Base-by-base conservation (phyloP, 35 echinoderm and acorn worm genomes). In the Heliocidaris tuberculata region DNA sequence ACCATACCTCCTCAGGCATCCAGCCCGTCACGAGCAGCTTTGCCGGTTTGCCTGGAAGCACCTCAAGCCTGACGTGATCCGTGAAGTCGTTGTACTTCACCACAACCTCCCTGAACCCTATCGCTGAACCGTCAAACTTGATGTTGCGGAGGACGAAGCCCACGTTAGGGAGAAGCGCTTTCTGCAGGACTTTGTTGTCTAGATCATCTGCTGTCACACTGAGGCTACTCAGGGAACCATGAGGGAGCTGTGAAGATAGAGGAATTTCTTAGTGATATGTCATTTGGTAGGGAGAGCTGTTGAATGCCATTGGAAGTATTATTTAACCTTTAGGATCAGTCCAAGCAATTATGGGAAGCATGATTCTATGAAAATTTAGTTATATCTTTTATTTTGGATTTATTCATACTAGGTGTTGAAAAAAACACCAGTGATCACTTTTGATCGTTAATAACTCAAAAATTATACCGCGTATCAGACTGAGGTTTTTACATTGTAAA, bases 131-230 rank as follows among this genome's bases (percentile, higher is more conserved):
- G 5, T 95, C 92, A 95, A 99, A 99, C 31, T 94, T 86, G 31
- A 99, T 86, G 27, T 97, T 96, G 35, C 95, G 85, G 1, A 99
- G 91, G 27, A 92, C 94, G 88, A 99, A 99, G 30, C 98, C 98
- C 31, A 96, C 93, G 31, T 96, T 97, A 2, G 93, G 95, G 3
- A 96, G 56, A 24, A 96, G 93, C 15, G 65, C 50, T 65, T 96
- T 97, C 94, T 97, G 95, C 16, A 99, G 94, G 71, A 59, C 32
- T 65, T 94, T 97, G 35, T 86, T 90, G 92, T 96, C 95, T 1
- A 99, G 78, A 27, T 96, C 97, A 17, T 90, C 60, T 4, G 93
- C 97, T 0, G 91, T 94, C 24, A 99, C 97, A 86, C 93, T 94
- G 5, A 99, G 93, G 12, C 97, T 92, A 65, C 97, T 97, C 13